Evolutionary conservation across 1,140 invertebrate genomes (phyloP), one percentile per base, ranked within the genome.

Genomic region (Phthorimaea operculella): DNA sequence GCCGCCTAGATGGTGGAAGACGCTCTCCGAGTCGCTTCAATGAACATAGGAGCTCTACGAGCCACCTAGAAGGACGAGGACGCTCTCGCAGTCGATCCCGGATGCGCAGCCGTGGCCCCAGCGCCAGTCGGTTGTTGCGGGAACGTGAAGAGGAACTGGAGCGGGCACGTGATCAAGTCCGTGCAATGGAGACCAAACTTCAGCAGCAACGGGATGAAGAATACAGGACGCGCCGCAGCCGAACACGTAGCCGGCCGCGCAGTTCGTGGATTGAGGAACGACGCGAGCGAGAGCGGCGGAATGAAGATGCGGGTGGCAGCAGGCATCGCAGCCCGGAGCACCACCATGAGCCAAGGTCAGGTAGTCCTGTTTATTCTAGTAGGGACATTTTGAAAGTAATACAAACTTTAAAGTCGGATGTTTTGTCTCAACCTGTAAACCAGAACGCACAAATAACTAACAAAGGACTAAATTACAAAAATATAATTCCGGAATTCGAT

Each of bases 401-500:
- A 16, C 51, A 57, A 12, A 28, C 33, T 15, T 7, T 39, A 51
- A 44, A 57, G 15, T 14, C 5, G 11, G 49, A 6, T 18, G 7
- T 33, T 12, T 21, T 49, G 16, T 51, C 55, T n/a, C 48, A 51
- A 18, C 48, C 49, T 17, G 4, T 33, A 51, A 57, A 44, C 36
- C 33, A 55, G 14, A 45, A 21, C 21, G 9, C 55, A 39, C 17
- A 28, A 8, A 44, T 36, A 9, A 28, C 10, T 33, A 6, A 33
- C 11, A 52, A 39, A 53, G 45, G 15, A 21, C 15, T 54, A 10
- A 34, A 54, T 47, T 18, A 54, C 18, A 59, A 56, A 56, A 59
- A 59, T 55, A 59, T 52, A 21, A 7, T 59, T 14, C 52, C 58
- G 2, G 48, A 54, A 5, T 59, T 59, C 42, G 18, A 59, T 17